Base-by-base conservation (phyloP, 2,888 invertebrate genomes). In the Orthosia cruda region DNA sequence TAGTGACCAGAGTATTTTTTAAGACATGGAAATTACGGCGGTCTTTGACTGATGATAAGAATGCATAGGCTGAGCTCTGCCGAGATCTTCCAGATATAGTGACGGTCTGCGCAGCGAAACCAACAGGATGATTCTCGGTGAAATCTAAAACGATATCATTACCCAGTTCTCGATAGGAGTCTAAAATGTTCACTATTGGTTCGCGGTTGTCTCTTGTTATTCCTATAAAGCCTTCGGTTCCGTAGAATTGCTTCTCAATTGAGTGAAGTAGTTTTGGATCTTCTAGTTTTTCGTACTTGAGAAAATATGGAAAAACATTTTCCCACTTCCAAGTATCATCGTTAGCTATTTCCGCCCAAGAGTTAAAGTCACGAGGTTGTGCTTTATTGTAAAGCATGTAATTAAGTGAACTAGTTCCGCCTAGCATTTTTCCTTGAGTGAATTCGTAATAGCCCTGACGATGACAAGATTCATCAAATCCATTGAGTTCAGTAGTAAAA, bases 11-110 rank as follows among this genome's bases (percentile, higher is more conserved):
- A 23, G 90, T 83, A 59, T 91, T 86, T 72, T 88, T 90, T n/a
- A 91, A 73, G 0, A 92, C 81, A 63, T 87, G 84, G 7, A 92
- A 75, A 65, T 92, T 92, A 18, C 69, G 58, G 16, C 91, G 85
- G 7, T 87, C 73, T 77, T 87, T 89, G 5, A 86, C 78, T 0
- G 86, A 81, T 49, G 84, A 80, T 50, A 92, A 64, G 76, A 88
- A 97, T 7, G 95, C 95, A 84, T 89, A 94, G 0, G 96, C 94
- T 1, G 95, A 93, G 81, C 95, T 95, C 64, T 95, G 95, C 23
- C 97, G 89, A 7, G 92, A 91, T 11, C 95, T 77, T 3, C 77
- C 95, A 58, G 87, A 85, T 61, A 88, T 78, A 50, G 85, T 88
- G 7, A 77, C 32, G 20, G 80, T 77, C 15, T 85, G 73, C 9